Evolutionary conservation across 2,888 invertebrate genomes (phyloP).

Genomic region (Morpho deidamia): DNA sequence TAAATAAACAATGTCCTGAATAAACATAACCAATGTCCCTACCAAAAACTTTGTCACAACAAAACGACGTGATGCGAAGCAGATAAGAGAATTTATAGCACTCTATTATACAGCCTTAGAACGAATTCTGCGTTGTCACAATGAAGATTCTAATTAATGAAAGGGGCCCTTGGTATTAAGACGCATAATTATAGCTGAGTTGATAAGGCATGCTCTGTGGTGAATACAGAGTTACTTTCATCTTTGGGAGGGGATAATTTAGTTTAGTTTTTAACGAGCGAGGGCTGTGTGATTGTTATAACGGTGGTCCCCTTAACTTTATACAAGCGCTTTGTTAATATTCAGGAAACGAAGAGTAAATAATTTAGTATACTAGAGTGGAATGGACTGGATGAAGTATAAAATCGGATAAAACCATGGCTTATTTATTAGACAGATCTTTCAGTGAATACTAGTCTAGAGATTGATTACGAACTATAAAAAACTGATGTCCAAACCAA

Average conservation of each 20-base stretch:
- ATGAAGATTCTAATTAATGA: constrained; percentile 50
- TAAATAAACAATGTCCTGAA: constrained; percentile 18
- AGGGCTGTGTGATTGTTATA: neutral
- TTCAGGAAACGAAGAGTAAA: too few relatives aligned
- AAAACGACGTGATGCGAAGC: constrained; percentile 33
- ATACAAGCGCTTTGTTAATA: too few relatives aligned
- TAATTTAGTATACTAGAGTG: too few relatives aligned
- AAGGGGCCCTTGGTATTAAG: constrained; percentile 28
- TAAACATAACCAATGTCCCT: constrained; percentile 23
- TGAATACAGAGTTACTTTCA: constrained; percentile 9
- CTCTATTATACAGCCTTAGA: constrained; percentile 35
- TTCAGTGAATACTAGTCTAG: too few relatives aligned
- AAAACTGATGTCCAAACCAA: too few relatives aligned
- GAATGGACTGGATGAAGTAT: too few relatives aligned
- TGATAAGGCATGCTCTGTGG: constrained; percentile 21
- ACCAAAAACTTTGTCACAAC: constrained; percentile 32
- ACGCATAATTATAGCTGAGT: constrained; percentile 22
- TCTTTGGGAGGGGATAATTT: neutral
- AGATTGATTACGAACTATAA: too few relatives aligned
- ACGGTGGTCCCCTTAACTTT: too few relatives aligned
- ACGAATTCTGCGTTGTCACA: constrained; percentile 36
- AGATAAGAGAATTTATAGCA: constrained; percentile 39
- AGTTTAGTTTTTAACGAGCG: neutral
- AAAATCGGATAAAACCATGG: too few relatives aligned
- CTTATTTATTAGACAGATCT: too few relatives aligned